Percentiles rank a stretch among this genome's conserved stretches.
phyloP scores from a whole-genome alignment of 2,888 invertebrate species.

The Coelinius sp. region DNA sequence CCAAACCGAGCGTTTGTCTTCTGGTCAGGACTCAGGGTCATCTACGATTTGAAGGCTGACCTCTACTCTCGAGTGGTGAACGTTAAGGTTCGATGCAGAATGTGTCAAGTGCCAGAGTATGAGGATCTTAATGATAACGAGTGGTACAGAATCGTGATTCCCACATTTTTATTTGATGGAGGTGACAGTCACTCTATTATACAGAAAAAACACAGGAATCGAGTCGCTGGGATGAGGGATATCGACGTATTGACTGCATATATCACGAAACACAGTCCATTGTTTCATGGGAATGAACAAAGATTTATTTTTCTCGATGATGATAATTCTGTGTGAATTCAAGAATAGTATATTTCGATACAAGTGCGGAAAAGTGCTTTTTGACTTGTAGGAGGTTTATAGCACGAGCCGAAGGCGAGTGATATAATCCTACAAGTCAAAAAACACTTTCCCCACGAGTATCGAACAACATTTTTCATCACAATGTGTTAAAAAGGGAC shows the following conservation, averaged over 20 bases:
- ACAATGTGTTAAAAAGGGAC: too few relatives aligned
- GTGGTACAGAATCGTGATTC: slow-evolving; percentile 77
- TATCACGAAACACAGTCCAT: slow-evolving; percentile 72
- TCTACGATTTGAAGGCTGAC: slow-evolving; percentile 50
- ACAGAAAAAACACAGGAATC: slow-evolving; percentile 72
- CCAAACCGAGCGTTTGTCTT: slow-evolving; percentile 45
- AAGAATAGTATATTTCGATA: too few relatives aligned
- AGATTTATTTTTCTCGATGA: slow-evolving; percentile 70
- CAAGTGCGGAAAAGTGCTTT: too few relatives aligned
- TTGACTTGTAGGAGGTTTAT: too few relatives aligned
- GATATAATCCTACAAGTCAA: too few relatives aligned
- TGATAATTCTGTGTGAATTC: slow-evolving; percentile 1
- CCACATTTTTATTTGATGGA: slow-evolving; percentile 72
- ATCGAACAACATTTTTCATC: too few relatives aligned
- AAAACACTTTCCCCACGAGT: too few relatives aligned
- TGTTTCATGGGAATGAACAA: slow-evolving; percentile 73
- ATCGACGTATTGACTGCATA: slow-evolving; percentile 73
- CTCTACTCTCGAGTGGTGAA: slow-evolving; percentile 46
- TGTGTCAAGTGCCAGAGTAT: slow-evolving; percentile 78
- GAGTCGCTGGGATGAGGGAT: slow-evolving; percentile 72
- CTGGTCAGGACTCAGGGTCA: slow-evolving; percentile 61
- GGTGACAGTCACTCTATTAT: slow-evolving; percentile 79
- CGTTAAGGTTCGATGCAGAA: slow-evolving; percentile 72
- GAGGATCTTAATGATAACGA: slow-evolving; percentile 73
- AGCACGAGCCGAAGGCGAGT: too few relatives aligned